A percentile compares a stretch with the other conserved stretches of the same genome.
phyloP scores from a whole-genome alignment of 1,140 invertebrate species.

The Megalonaias nervosa region DNA sequence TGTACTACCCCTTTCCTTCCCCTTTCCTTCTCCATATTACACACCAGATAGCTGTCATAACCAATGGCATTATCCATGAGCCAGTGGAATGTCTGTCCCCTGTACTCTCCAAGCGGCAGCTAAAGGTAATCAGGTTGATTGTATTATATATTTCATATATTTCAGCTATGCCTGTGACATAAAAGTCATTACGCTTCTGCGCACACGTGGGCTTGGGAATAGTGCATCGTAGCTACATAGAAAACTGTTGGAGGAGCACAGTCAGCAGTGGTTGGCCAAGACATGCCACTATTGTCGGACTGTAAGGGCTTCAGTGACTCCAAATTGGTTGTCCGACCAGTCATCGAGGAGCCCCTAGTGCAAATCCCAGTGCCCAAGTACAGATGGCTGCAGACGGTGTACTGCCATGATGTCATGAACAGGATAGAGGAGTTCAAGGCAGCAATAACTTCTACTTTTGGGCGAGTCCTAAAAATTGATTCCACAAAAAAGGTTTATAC shows the following conservation, averaged over 20 bases:
- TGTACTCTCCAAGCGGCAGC: conserved; percentile 10
- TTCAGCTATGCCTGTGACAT: too few species aligned
- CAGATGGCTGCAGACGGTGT: conserved; percentile 37
- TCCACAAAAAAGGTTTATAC: conserved; percentile 37
- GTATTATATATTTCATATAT: too few species aligned
- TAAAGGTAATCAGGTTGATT: neutral
- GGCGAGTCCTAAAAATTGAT: conserved; percentile 46
- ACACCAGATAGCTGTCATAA: conserved; percentile 6
- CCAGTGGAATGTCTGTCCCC: conserved; percentile 9
- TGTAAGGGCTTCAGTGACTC: neutral
- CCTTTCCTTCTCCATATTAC: neutral
- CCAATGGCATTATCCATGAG: conserved; percentile 11
- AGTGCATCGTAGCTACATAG: conserved; percentile 7
- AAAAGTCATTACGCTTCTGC: neutral
- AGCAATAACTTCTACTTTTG: conserved; percentile 46
- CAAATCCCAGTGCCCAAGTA: conserved; percentile 5
- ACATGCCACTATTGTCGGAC: conserved; percentile 14
- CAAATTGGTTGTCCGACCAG: neutral
- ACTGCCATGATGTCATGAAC: conserved; percentile 27
- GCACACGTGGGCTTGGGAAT: conserved; percentile 21
- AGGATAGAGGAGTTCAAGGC: conserved; percentile 40
- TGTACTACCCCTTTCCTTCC: neutral
- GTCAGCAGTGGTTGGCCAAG: conserved; percentile 4
- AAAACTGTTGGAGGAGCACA: conserved; percentile 12
- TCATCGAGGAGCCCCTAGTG: neutral